These are phyloP conservation scores for Raphicerus campestris DNA, from an alignment of 2,113 vertebrate genomes.

Conservation along the genomic window DNA sequence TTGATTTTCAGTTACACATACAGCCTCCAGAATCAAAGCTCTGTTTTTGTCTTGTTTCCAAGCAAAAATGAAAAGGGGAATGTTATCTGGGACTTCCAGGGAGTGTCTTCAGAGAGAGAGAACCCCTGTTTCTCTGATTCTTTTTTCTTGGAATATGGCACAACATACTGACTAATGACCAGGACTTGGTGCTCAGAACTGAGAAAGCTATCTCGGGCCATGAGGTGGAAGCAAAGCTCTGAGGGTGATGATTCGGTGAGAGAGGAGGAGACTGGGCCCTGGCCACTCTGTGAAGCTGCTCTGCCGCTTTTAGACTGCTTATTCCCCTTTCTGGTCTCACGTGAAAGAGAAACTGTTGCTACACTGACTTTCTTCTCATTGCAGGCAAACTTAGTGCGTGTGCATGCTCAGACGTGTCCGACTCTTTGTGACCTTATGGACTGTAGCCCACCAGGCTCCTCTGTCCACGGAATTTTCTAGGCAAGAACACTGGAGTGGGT, in stretches of 20 bases:
- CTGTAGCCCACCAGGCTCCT: not conserved
- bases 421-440: not conserved
- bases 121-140: not conserved
- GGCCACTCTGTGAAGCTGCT: not conserved
- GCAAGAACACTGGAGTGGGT: not conserved
- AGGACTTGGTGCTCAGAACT: not conserved
- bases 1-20: not conserved
- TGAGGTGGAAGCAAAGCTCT: not conserved
- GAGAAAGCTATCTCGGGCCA: not conserved
- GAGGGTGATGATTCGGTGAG: accelerated
- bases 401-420: not conserved
- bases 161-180: not conserved
- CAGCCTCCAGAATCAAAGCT: not conserved
- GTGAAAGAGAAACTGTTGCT: not conserved
- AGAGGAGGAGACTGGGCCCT: not conserved
- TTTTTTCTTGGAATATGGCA: not conserved
- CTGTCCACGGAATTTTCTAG: not conserved
- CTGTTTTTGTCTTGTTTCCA: not conserved
- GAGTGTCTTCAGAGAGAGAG: not conserved
- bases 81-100: not conserved
- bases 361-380: not conserved
- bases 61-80: not conserved
- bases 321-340: not conserved
- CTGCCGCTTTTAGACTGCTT: not conserved
- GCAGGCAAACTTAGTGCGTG: not conserved